Conservation (phyloP, 2,888 invertebrate species). For the Tineola bisselliella region DNA sequence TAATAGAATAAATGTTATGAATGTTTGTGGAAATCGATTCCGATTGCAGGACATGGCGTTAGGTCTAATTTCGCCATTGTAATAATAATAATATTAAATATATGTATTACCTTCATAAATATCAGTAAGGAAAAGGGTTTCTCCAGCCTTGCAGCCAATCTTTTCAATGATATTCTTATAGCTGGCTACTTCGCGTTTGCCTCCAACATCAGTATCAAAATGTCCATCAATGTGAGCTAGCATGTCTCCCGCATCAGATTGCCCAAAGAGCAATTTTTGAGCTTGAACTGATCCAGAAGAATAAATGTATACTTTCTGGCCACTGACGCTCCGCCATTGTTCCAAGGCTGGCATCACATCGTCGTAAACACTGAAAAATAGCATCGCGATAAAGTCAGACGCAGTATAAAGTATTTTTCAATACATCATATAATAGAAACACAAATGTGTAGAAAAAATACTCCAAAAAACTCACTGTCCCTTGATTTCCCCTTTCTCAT, state of each 20-base stretch:
- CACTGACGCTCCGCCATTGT: conserved; percentile 74
- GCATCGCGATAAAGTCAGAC: too few relatives aligned
- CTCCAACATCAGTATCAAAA: conserved; percentile 88
- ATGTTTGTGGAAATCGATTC: too few relatives aligned
- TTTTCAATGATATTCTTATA: conserved; percentile 80
- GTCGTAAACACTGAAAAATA: conserved; percentile 84
- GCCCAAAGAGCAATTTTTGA: conserved; percentile 85
- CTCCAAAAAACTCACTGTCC: conserved; percentile 81
- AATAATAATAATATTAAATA: background rate
- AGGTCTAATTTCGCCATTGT: too few relatives aligned
- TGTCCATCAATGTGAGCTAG: conserved; percentile 76
- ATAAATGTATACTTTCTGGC: conserved; percentile 80
- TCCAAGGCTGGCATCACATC: conserved; percentile 83
- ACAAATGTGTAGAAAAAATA: background rate
- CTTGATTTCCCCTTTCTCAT: conserved; percentile 78
- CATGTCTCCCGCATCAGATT: conserved; percentile 82
- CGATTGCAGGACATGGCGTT: too few relatives aligned
- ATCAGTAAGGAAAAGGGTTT: conserved; percentile 89
- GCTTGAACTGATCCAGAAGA: conserved; percentile 93
- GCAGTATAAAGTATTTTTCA: too few relatives aligned
- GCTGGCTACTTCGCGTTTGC: conserved; percentile 80
- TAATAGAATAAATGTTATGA: too few relatives aligned
- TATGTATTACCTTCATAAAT: conserved; percentile 74
- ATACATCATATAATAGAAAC: background rate
- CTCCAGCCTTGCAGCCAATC: conserved; percentile 70